phyloP scores from a whole-genome alignment of 2,113 vertebrate species.

The Neolamprologus fasciatus region DNA sequence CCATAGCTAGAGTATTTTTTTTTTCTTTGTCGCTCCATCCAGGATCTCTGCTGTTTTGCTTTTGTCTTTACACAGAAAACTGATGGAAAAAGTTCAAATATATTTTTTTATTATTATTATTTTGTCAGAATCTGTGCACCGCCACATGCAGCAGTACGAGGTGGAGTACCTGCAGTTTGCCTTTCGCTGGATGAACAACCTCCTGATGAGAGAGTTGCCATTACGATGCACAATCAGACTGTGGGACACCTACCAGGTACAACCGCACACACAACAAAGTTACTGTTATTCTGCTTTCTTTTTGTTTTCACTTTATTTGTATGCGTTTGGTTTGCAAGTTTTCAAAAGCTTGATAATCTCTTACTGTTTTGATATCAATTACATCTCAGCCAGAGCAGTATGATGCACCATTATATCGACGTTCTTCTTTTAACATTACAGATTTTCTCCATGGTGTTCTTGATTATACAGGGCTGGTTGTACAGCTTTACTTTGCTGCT shows the following conservation, averaged over 20 bases:
- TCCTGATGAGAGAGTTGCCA: slow-evolving; percentile 92
- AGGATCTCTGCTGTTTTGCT: background rate
- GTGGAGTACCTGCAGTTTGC: slow-evolving; percentile 95
- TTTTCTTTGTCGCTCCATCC: rapidly evolving
- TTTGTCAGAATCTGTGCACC: slow-evolving; percentile 82
- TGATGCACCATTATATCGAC: background rate
- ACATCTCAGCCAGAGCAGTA: background rate
- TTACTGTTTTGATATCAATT: background rate
- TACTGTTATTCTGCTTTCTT: background rate
- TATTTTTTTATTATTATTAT: background rate
- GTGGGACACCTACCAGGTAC: slow-evolving; percentile 96
- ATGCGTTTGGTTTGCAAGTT: background rate
- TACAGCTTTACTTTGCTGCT: background rate
- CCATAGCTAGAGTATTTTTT: background rate
- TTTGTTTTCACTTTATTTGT: background rate
- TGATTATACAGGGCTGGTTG: background rate
- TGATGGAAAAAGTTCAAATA: background rate
- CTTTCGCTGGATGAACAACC: slow-evolving; percentile 99
- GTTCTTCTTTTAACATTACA: background rate
- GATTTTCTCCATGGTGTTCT: background rate
- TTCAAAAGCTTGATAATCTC: background rate
- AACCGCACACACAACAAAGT: background rate
- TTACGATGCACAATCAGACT: slow-evolving; percentile 87
- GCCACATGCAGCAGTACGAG: slow-evolving; percentile 90
- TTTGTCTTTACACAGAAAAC: background rate